Evolutionary conservation across 2,113 vertebrate genomes (phyloP).

Genomic region (Anas platyrhynchos): DNA sequence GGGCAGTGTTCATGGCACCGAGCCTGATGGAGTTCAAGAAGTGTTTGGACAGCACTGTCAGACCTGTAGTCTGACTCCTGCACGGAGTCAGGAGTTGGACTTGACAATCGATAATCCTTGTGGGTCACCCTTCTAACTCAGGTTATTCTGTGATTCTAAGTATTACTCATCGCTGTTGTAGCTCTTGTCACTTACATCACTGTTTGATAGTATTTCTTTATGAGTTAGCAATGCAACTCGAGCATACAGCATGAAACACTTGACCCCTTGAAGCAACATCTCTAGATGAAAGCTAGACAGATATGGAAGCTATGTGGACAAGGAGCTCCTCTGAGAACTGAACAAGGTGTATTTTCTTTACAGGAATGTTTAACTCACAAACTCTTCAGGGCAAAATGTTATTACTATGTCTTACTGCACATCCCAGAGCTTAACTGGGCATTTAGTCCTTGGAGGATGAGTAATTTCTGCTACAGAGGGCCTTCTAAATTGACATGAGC

Average conservation of each 20-base stretch:
- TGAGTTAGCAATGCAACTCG: neutral
- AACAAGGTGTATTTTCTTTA: conserved; percentile 28
- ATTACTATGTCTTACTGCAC: neutral
- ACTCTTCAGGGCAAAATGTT: neutral
- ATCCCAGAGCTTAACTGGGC: neutral
- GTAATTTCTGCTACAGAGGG: conserved; percentile 2
- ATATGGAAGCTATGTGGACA: neutral
- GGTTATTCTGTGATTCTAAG: too few species aligned
- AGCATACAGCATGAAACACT: neutral
- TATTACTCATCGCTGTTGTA: fast-evolving
- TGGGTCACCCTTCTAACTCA: too few species aligned
- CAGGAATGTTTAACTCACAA: neutral
- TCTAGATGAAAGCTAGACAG: neutral
- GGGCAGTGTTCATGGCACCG: too few species aligned
- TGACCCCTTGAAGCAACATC: neutral
- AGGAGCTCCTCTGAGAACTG: neutral
- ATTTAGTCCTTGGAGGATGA: neutral
- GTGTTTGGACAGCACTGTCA: too few species aligned
- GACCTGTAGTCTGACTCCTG: too few species aligned
- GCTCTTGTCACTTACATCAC: neutral
- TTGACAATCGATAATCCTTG: too few species aligned
- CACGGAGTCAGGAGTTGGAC: too few species aligned
- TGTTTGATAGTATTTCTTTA: neutral
- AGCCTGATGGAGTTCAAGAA: too few species aligned
- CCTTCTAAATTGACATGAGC: neutral